Base-by-base conservation (phyloP, 1,140 invertebrate genomes). In the Anoplolepis gracilipes region DNA sequence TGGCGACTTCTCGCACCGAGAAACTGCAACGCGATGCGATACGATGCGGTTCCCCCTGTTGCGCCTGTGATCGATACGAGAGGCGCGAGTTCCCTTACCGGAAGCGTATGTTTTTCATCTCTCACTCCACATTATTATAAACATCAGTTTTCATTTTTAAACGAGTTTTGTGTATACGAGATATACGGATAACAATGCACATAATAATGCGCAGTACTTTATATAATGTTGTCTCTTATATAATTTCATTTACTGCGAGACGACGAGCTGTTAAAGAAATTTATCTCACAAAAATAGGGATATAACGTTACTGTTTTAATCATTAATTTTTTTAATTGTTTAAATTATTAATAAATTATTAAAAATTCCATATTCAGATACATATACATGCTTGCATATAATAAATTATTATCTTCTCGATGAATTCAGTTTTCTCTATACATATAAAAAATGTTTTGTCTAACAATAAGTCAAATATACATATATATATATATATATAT, bases 11-110 rank as follows among this genome's bases (percentile, higher is more conserved):
- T 39, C 67, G 67, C 65, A 53, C 39, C 62, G 49, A 62, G 28
- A 28, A 36, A 55, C 42, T 69, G 46, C 81, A 39, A 36, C 39
- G 33, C 33, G 33, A 42, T 42, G 10, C 39, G 39, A 42, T 42
- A 46, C 84, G 25, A 69, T 46, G 55, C 46, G 46, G n/a, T 19
- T 39, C 16, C 39, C 22, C 39, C 65, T 42, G 64, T 69, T 55
- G 53, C 81, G 3, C 55, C 19, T 22, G 22, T 72, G 59, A 86
- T 84, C 79, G 85, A 86, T 86, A 73, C 28, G 39, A 22, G 13
- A 5, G 28, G 46, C 22, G 19, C 22, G 46, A 67, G 25, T 62
- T 39, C 61, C 30, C 30, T 69, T 28, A 33, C 33, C 53, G 5
- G 11, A 64, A 61, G 33, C 36, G 16, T 19, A 11, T 42, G 53